A percentile compares a stretch with the other conserved stretches of the same genome.
These are phyloP conservation scores for Morone chrysops DNA, from an alignment of 2,113 vertebrate species.

Conservation along the genomic window DNA sequence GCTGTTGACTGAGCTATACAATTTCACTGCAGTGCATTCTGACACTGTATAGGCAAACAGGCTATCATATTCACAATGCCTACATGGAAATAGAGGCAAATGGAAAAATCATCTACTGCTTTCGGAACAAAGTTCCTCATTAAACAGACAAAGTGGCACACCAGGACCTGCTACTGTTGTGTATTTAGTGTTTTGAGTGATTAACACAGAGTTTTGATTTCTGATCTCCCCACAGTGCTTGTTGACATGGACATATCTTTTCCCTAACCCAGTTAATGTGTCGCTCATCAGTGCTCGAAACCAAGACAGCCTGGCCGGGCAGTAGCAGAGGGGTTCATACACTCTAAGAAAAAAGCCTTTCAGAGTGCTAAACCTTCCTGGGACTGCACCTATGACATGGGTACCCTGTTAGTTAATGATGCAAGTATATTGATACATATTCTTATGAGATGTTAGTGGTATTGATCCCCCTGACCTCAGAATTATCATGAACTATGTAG, in stretches of 20 bases:
- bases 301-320: not conserved
- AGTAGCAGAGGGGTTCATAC: not conserved
- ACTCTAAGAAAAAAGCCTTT: conserved; percentile 1
- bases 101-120: conserved; percentile 35
- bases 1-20: conserved; percentile 34
- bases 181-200: conserved; percentile 6
- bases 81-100: conserved; percentile 47
- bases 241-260: conserved; percentile 48
- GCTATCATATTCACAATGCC: conserved; percentile 44
- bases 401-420: not conserved
- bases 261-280: conserved; percentile 49
- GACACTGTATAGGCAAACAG: conserved; percentile 33
- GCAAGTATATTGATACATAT: not conserved
- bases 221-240: conserved; percentile 1
- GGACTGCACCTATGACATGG: not conserved
- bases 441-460: not conserved
- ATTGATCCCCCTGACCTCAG: not conserved
- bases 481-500: not conserved
- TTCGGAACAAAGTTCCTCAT: conserved; percentile 20
- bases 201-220: conserved; percentile 16
- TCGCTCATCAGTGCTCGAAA: conserved; percentile 22
- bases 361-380: not conserved
- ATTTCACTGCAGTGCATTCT: conserved; percentile 41
- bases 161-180: conserved; percentile 16
- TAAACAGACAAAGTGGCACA: not conserved